These are phyloP conservation scores for Megaleporinus macrocephalus DNA, from an alignment of 2,113 vertebrate genomes.

Conservation along the genomic window DNA sequence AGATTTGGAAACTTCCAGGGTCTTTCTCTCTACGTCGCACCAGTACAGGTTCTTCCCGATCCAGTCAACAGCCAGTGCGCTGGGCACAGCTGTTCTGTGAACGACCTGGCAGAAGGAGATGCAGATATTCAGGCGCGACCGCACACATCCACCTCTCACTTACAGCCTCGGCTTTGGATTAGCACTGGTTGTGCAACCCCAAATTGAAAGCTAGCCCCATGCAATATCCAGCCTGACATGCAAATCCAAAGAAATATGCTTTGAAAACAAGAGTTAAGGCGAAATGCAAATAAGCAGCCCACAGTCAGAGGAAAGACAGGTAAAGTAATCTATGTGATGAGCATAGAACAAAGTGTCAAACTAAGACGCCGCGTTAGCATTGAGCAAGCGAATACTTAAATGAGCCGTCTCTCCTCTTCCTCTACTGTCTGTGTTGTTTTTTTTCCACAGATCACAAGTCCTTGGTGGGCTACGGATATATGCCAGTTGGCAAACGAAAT, in stretches of 20 bases:
- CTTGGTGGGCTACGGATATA: slow-evolving; percentile 49
- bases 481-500: slow-evolving; percentile 64
- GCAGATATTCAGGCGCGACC: background rate
- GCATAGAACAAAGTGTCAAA: slow-evolving; percentile 27
- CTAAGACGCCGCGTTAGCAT: background rate
- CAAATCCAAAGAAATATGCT: background rate
- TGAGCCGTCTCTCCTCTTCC: slow-evolving; percentile 6
- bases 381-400: slow-evolving; percentile 7
- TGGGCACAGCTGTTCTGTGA: slow-evolving; percentile 92
- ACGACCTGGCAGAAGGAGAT: slow-evolving; percentile 80
- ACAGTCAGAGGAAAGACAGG: slow-evolving; percentile 13
- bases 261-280: slow-evolving; percentile 5
- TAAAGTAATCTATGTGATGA: background rate
- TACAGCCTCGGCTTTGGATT: too few species aligned
- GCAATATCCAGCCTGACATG: too few species aligned
- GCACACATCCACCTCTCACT: background rate
- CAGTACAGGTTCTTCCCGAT: slow-evolving; percentile 98
- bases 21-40: slow-evolving; percentile 93
- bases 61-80: slow-evolving; percentile 95
- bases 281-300: slow-evolving; percentile 19
- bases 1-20: slow-evolving; percentile 96
- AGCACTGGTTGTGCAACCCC: background rate
- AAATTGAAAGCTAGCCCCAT: background rate
- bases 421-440: background rate
- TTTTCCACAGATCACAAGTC: background rate